A percentile compares a stretch with the other conserved stretches of the same genome.
Conservation (phyloP, 2,113 vertebrate genomes). For the Ptilonorhynchus violaceus region DNA sequence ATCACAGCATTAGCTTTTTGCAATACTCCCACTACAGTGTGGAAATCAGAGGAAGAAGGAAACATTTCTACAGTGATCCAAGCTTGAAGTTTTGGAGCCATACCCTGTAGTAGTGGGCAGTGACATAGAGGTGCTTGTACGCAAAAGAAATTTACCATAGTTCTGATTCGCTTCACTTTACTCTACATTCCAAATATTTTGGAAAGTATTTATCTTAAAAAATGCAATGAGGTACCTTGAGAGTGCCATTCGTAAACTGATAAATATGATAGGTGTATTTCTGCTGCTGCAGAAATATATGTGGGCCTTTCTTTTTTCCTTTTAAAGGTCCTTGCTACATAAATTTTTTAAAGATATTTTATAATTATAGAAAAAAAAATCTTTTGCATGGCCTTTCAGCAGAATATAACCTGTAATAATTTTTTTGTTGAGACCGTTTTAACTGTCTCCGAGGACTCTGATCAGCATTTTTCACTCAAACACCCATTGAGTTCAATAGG, state of each 20-base stretch:
- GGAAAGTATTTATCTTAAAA: not conserved
- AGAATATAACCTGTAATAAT: not conserved
- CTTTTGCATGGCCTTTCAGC: not conserved
- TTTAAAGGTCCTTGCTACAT: not conserved
- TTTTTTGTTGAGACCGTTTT: not conserved
- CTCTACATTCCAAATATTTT: not conserved
- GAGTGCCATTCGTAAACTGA: not conserved
- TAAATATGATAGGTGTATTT: not conserved
- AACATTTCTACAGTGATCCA: not conserved
- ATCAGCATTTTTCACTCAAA: not conserved
- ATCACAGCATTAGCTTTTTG: not conserved
- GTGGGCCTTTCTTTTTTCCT: not conserved
- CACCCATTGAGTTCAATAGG: not conserved
- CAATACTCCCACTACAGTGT: not conserved
- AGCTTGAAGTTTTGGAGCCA: not conserved
- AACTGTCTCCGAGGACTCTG: not conserved
- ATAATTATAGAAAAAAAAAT: not conserved
- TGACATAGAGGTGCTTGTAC: not conserved
- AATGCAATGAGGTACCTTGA: not conserved
- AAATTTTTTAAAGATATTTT: not conserved
- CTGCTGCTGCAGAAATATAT: not conserved
- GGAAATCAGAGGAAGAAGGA: not conserved
- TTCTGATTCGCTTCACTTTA: not conserved
- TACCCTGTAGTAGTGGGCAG: not conserved
- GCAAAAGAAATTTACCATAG: accelerated